Conservation (phyloP, 2,888 invertebrate species). For the Sesia bembeciformis region DNA sequence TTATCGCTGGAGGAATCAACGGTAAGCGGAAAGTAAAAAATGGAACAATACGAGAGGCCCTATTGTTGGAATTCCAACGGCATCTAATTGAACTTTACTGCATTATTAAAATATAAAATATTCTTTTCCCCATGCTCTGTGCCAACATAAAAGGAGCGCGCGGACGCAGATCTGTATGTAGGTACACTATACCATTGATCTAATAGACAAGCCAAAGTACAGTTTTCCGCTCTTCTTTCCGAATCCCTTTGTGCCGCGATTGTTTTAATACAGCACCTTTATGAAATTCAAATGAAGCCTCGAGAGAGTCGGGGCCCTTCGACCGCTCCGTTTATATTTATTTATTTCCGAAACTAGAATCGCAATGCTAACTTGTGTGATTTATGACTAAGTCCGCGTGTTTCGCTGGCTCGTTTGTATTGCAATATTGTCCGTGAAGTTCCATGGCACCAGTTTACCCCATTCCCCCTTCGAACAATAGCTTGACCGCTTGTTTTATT, state of each 20-base stretch:
- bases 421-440: slow-evolving; percentile 44
- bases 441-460: slow-evolving; percentile 21
- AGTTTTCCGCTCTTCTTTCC: slow-evolving; percentile 12
- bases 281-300: slow-evolving; percentile 52
- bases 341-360: slow-evolving; percentile 50
- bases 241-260: slow-evolving; percentile 25
- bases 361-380: slow-evolving; percentile 48
- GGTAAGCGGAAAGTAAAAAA: background rate
- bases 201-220: slow-evolving; percentile 1
- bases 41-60: background rate
- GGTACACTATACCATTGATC: background rate
- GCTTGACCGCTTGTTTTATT: slow-evolving; percentile 38
- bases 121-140: background rate
- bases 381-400: slow-evolving; percentile 37
- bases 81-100: background rate
- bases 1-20: background rate
- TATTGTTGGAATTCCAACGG: background rate
- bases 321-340: slow-evolving; percentile 31
- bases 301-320: slow-evolving; percentile 20
- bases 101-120: background rate
- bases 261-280: slow-evolving; percentile 49
- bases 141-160: background rate
- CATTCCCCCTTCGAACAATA: slow-evolving; percentile 19
- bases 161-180: background rate
- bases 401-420: slow-evolving; percentile 35